phyloP scores from a whole-genome alignment of 2,797 vertebrate species.

The Hemitrygon akajei region DNA sequence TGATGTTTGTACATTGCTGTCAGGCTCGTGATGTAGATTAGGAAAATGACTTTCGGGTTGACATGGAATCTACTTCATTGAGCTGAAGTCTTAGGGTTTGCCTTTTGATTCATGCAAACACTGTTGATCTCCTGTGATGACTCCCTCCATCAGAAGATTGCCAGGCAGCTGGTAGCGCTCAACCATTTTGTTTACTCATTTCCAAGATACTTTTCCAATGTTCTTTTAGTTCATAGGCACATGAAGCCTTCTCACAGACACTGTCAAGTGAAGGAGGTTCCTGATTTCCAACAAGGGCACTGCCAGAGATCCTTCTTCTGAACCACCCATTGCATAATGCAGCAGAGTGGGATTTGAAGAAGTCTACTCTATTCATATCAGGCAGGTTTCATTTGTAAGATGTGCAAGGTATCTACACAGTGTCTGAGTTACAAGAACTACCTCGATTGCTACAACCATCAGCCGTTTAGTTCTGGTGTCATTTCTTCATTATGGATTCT shows the following conservation, averaged over 20 bases:
- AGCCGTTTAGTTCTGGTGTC: background rate
- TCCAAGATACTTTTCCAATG: too few species aligned
- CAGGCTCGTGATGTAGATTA: background rate
- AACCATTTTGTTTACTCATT: too few species aligned
- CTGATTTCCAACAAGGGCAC: too few species aligned
- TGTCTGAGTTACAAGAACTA: background rate
- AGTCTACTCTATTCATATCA: background rate
- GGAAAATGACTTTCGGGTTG: background rate
- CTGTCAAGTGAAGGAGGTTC: too few species aligned
- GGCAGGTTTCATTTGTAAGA: too few species aligned
- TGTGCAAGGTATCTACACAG: background rate
- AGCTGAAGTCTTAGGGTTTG: background rate
- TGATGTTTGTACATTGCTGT: background rate
- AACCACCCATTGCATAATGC: too few species aligned
- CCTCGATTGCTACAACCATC: too few species aligned
- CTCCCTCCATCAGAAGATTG: background rate
- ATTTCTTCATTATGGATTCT: too few species aligned
- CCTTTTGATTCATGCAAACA: background rate
- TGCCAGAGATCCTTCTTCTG: too few species aligned
- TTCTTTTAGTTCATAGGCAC: too few species aligned
- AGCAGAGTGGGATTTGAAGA: background rate
- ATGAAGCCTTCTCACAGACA: too few species aligned
- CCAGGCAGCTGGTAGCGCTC: too few species aligned
- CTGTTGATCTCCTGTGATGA: background rate
- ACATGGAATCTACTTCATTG: background rate